A percentile compares a stretch with the other conserved stretches of the same genome.
These are phyloP conservation scores for Perca schrenkii DNA, from an alignment of 2,113 vertebrate species.

Conservation along the genomic window DNA sequence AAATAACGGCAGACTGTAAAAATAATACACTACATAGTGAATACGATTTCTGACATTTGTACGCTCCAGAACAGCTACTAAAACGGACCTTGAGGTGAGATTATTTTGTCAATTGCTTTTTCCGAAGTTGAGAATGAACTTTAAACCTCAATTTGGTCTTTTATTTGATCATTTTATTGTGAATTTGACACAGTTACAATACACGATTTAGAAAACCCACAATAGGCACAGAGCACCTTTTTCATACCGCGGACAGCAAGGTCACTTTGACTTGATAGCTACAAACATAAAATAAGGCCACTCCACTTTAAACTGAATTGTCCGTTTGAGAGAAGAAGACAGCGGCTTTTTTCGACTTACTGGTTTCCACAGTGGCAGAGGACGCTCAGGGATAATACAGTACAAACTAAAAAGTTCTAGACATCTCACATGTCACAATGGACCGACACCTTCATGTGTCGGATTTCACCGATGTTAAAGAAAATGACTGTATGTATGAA, in stretches of 20 bases:
- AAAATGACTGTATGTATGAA: background rate
- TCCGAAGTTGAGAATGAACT: constrained; percentile 17
- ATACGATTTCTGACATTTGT: background rate
- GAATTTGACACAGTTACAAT: constrained; percentile 57
- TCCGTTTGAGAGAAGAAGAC: constrained; percentile 63
- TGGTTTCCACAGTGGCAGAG: background rate
- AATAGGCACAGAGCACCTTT: constrained; percentile 20
- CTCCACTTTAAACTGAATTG: constrained; percentile 54
- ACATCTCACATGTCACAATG: background rate
- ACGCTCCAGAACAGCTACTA: background rate
- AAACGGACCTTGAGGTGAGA: background rate
- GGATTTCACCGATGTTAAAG: background rate
- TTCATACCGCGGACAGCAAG: constrained; percentile 16
- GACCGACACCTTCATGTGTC: background rate
- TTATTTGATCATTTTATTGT: constrained; percentile 50
- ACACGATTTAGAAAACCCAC: constrained; percentile 41
- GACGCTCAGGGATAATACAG: background rate
- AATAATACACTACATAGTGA: background rate
- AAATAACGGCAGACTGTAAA: background rate
- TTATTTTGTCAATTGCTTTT: background rate
- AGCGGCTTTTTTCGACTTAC: constrained; percentile 24
- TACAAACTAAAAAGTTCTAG: background rate
- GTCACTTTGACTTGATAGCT: constrained; percentile 54
- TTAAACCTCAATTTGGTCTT: background rate
- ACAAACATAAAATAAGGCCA: constrained; percentile 70